These are phyloP conservation scores for Mormoops blainvillei DNA, from an alignment of 2,113 vertebrate genomes.

Conservation along the genomic window DNA sequence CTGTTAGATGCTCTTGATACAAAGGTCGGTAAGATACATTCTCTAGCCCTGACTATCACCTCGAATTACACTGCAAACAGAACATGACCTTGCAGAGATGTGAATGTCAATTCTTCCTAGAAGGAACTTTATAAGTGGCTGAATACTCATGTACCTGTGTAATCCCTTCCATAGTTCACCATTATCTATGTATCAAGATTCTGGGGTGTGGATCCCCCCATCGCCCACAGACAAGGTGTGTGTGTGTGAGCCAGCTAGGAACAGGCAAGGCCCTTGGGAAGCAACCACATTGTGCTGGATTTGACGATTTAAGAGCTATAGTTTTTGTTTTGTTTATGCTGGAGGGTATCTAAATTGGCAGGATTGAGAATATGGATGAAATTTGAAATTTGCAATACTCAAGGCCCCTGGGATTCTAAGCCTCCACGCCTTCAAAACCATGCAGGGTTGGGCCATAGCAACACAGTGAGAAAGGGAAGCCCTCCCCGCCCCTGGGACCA, in stretches of 20 bases:
- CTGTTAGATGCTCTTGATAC: rapidly evolving
- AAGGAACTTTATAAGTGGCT: not conserved
- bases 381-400: not conserved
- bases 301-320: not conserved
- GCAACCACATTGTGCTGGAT: rapidly evolving
- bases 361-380: not conserved
- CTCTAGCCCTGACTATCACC: rapidly evolving
- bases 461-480: rapidly evolving
- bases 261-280: rapidly evolving
- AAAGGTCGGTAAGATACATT: too few species aligned
- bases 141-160: rapidly evolving
- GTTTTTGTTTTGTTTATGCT: not conserved
- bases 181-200: rapidly evolving
- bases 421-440: rapidly evolving
- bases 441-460: rapidly evolving
- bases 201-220: rapidly evolving
- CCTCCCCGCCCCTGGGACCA: rapidly evolving
- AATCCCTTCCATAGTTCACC: rapidly evolving
- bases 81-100: rapidly evolving
- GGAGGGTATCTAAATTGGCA: not conserved
- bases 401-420: not conserved
- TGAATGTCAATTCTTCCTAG: rapidly evolving
- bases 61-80: rapidly evolving
- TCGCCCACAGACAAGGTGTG: rapidly evolving
- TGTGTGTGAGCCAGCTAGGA: not conserved